A percentile compares a stretch with the other conserved stretches of the same genome.
Evolutionary conservation across 2,888 invertebrate species (phyloP).

Genomic region (Trimorus sp.): DNA sequence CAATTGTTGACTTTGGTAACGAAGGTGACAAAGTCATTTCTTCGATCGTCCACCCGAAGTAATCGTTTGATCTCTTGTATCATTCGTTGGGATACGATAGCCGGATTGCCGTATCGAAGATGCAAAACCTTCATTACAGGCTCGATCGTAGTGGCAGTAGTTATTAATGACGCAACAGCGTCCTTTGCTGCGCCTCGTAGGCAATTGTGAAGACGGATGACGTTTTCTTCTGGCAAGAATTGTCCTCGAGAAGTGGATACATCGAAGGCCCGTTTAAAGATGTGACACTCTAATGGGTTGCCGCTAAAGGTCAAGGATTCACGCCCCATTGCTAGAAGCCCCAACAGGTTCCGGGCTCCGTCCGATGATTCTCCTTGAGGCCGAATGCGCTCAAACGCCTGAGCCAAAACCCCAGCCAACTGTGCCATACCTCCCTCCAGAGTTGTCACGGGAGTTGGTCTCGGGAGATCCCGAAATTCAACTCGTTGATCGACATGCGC

Average conservation of each 20-base stretch:
- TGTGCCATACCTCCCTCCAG: too few relatives aligned
- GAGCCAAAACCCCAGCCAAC: too few relatives aligned
- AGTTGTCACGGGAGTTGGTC: too few relatives aligned
- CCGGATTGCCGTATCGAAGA: not conserved
- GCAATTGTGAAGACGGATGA: not conserved
- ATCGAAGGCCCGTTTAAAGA: not conserved
- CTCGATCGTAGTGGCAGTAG: not conserved
- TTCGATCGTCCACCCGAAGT: too few relatives aligned
- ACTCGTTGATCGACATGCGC: too few relatives aligned
- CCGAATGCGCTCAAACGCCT: too few relatives aligned
- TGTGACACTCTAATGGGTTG: not conserved
- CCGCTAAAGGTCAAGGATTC: not conserved
- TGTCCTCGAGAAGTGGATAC: not conserved
- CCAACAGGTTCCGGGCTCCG: not conserved
- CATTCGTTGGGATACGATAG: not conserved
- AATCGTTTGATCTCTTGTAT: too few relatives aligned
- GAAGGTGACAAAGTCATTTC: too few relatives aligned
- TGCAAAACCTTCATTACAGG: constrained; percentile 3
- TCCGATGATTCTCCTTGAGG: not conserved
- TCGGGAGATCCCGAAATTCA: too few relatives aligned
- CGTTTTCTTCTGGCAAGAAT: not conserved
- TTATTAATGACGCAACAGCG: not conserved
- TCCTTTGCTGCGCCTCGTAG: not conserved
- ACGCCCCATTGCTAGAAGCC: not conserved
- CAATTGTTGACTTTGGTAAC: too few relatives aligned